Evolutionary conservation across 2,797 vertebrate species (phyloP), one percentile per base, ranked within the genome.

Genomic region (Phoxinus dragarum): DNA sequence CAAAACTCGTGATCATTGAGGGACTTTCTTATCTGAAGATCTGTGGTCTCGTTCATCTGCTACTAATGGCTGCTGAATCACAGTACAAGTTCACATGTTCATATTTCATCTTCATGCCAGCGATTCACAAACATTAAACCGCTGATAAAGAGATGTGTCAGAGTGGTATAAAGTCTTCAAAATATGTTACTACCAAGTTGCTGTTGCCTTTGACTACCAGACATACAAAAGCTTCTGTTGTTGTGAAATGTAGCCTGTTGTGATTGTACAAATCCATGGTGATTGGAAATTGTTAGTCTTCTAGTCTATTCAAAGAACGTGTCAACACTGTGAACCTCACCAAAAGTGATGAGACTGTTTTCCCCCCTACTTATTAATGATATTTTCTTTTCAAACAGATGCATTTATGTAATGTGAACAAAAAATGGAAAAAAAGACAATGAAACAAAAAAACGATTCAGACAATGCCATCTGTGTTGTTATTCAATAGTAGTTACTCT

Each of bases 261-360:
- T 93, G 92, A 93, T 91, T 94, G 93, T 95, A 89, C 92, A 90
- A 90, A 88, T 84, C 75, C 34, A 85, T 87, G 66, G 80, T 85
- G 75, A 84, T 82, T 84, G 80, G 21, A 86, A 82, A 75, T 84
- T 67, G 44, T 88, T 85, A 81, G 80, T 87, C 83, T 87, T 93
- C 87, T 90, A 61, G 76, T 81, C 66, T 42, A 4, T 68, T 80
- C 59, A 80, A 85, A 74, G 76, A 73, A 92, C 91, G 90, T 94
- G 93, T 92, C 89, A 93, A 93, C 95, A 95, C 95, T 95, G 95
- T 95, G 95, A 95, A 94, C 91, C 88, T 89, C 74, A 76, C 61
- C 79, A 77, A 86, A 86, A 86, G 56, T 80, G 68, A 52, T 79
- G 54, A 85, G 84, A 87, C 82, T 88, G 89, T 88, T 82, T 67